These are phyloP conservation scores for Strigops habroptila DNA, from an alignment of 2,113 vertebrate genomes.

Conservation along the genomic window DNA sequence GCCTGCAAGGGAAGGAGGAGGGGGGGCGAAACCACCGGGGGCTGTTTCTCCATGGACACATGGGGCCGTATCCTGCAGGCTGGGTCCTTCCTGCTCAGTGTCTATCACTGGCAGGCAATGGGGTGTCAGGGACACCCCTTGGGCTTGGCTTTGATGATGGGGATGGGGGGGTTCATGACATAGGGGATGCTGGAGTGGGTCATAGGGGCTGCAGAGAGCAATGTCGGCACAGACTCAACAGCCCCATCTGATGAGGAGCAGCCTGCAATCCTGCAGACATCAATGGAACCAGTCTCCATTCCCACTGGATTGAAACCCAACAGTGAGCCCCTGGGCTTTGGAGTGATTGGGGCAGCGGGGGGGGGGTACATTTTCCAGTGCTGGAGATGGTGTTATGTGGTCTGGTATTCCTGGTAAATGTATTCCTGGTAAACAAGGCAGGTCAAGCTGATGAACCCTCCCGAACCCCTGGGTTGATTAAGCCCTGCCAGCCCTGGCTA, in stretches of 20 bases:
- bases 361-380: background rate
- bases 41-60: conserved; percentile 2
- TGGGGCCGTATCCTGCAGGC: background rate
- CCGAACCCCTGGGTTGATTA: background rate
- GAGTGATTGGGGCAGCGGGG: too few species aligned
- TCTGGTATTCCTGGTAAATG: background rate
- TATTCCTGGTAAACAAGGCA: background rate
- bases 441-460: background rate
- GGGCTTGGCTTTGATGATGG: background rate
- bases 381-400: background rate
- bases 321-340: background rate
- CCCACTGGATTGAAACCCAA: accelerated
- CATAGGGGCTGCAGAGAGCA: accelerated
- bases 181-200: background rate
- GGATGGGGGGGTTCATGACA: accelerated
- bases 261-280: background rate
- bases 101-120: background rate
- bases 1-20: conserved; percentile 42
- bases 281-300: background rate
- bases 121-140: accelerated
- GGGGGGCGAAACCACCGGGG: background rate
- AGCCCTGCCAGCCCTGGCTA: background rate
- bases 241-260: background rate
- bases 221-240: background rate
- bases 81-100: background rate